Evolutionary conservation across 2,113 vertebrate species (phyloP), one percentile per base, ranked within the genome.

Genomic region (Beaufortia kweichowensis): DNA sequence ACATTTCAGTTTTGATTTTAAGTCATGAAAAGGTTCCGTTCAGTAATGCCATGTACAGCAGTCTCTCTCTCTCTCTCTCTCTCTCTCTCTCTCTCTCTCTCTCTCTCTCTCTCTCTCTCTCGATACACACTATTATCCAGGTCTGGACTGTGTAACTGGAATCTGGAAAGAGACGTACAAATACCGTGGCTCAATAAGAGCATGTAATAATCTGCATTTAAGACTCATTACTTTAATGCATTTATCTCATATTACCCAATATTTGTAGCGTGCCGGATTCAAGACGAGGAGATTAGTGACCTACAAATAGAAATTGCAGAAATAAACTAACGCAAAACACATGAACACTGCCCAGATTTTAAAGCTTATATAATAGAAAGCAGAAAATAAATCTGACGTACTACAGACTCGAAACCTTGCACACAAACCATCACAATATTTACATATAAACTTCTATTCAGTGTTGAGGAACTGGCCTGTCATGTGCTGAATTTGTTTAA

Each of bases 151-250:
- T 29, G 53, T 39, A 61, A 56, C 43, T 23, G 29, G 39, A 33
- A 21, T 69, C 23, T 12, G 62, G 60, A 66, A 29, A 48, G 73
- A 3, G 7, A 9, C 63, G 29, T 24, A 19, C 17, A 56, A 78
- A 70, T 7, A n/a, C 71, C 29, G 12, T 31, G 31, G 23, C 60
- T 35, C 17, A 72, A 39, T 23, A 53, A 39, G 12, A 75, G 43
- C 66, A 24, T 28, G 15, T 43, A 75, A 78, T 57, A 70, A 43
- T n/a, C 79, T 11, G 14, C 21, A 63, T 74, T 83, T 81, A 79
- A 75, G 59, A 75, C 7, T 63, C 35, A 78, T 82, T 77, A 68
- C 48, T 15, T 23, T 64, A 67, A 79, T 28, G 17, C 56, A 56
- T 60, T 77, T 76, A 57, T 39, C 39, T 60, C 41, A 53, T 57